phyloP scores from a whole-genome alignment of 2,113 vertebrate species.

The Anoura caudifer region DNA sequence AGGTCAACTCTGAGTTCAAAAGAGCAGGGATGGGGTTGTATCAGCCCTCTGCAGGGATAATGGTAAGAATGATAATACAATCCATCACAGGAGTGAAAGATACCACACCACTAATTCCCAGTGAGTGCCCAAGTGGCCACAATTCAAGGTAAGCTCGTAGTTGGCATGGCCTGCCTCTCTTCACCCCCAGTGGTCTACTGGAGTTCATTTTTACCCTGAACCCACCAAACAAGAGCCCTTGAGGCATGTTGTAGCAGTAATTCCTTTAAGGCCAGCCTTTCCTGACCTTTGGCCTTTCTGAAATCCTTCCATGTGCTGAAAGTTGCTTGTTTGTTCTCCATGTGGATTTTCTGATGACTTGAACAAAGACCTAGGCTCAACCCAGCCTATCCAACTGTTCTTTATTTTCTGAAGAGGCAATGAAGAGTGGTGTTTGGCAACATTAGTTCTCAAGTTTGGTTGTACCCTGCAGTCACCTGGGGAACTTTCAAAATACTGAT shows the following conservation, averaged over 20 bases:
- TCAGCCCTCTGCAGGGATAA: background rate
- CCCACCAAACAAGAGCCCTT: background rate
- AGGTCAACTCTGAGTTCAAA: background rate
- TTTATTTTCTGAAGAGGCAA: background rate
- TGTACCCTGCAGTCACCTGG: background rate
- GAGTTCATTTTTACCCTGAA: conserved; percentile 8
- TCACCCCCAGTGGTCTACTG: background rate
- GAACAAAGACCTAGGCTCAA: background rate
- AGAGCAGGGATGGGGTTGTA: background rate
- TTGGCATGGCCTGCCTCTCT: background rate
- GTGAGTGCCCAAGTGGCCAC: background rate
- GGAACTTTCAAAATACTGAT: background rate
- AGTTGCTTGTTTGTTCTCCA: background rate
- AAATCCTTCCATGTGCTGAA: conserved; percentile 19
- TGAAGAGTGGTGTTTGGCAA: background rate
- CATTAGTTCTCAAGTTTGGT: background rate
- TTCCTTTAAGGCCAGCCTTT: background rate
- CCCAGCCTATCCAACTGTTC: background rate
- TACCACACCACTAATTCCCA: background rate
- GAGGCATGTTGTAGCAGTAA: background rate
- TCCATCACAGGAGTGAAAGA: background rate
- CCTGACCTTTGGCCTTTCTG: background rate
- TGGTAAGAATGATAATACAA: background rate
- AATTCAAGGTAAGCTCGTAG: background rate
- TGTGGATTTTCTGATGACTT: background rate